Percentiles rank a stretch among this genome's conserved stretches.
Evolutionary conservation across 64 coral and sea anemone genomes (phyloP).

Genomic region (Acropora yongei): DNA sequence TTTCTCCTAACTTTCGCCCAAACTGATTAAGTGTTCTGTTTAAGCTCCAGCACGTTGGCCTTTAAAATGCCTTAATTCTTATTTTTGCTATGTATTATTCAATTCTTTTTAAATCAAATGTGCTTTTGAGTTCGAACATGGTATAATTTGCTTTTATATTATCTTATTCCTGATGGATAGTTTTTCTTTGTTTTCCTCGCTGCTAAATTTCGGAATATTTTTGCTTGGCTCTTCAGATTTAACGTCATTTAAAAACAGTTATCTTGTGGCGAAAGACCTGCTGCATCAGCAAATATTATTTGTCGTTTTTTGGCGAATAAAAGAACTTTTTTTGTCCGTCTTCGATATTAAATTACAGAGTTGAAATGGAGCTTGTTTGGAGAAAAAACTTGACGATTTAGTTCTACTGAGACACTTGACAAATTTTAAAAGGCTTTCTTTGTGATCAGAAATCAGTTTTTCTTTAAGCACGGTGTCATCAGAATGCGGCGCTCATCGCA

Average conservation of each 20-base stretch:
- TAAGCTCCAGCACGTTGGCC: too few species aligned
- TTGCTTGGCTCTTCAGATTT: neutral
- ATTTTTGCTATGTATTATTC: too few species aligned
- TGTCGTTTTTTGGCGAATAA: neutral
- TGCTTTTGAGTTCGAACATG: neutral
- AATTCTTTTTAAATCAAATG: too few species aligned
- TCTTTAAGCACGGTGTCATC: neutral
- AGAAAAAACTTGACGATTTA: neutral
- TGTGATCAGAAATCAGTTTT: conserved; percentile 7
- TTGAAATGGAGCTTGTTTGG: neutral
- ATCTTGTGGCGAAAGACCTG: neutral
- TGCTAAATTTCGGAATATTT: neutral
- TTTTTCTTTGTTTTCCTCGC: neutral
- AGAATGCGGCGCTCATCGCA: neutral
- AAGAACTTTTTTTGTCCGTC: neutral
- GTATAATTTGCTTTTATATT: too few species aligned
- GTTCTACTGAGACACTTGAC: neutral
- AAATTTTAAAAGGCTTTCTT: neutral
- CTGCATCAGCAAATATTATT: conserved; percentile 15
- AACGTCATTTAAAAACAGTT: neutral
- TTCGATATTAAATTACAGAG: too few species aligned
- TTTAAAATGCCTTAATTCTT: too few species aligned
- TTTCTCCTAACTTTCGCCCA: too few species aligned
- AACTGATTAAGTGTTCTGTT: too few species aligned
- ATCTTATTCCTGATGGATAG: too few species aligned